phyloP scores from a whole-genome alignment of 2,113 vertebrate genomes.

The Peromyscus leucopus region DNA sequence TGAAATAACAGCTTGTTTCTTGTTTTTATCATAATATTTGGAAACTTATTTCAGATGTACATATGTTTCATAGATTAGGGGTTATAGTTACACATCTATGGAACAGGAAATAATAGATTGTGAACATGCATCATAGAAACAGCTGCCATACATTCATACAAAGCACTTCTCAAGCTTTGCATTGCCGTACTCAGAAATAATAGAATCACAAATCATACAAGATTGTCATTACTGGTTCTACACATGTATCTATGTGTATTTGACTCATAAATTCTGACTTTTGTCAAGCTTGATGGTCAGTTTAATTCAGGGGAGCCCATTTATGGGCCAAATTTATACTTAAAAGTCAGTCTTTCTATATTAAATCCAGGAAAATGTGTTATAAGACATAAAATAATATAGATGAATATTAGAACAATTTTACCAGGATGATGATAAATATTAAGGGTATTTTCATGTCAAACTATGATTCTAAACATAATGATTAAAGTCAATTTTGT shows the following conservation, averaged over 20 bases:
- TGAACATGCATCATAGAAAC: constrained; percentile 6
- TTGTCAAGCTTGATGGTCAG: not conserved
- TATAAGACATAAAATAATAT: not conserved
- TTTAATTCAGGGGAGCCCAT: constrained; percentile 7
- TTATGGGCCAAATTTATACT: constrained; percentile 31
- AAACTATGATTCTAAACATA: constrained; percentile 10
- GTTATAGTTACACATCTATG: not conserved
- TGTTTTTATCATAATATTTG: not conserved
- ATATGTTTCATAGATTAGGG: not conserved
- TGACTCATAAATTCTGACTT: not conserved
- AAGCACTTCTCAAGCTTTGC: not conserved
- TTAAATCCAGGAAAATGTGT: not conserved
- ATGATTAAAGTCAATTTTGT: constrained; percentile 7
- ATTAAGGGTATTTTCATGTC: constrained; percentile 27
- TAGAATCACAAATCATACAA: not conserved
- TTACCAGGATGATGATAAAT: constrained; percentile 20
- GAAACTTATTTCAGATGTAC: not conserved
- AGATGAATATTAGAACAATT: constrained; percentile 15
- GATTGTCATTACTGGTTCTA: not conserved
- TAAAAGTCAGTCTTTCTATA: constrained; percentile 8
- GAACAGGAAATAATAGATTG: constrained; percentile 15
- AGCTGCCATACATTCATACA: not conserved
- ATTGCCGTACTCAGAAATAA: not conserved
- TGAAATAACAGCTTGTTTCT: constrained; percentile 29
- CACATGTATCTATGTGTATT: not conserved